These are phyloP conservation scores for Calonectris borealis DNA, from an alignment of 2,113 vertebrate species.

Conservation along the genomic window DNA sequence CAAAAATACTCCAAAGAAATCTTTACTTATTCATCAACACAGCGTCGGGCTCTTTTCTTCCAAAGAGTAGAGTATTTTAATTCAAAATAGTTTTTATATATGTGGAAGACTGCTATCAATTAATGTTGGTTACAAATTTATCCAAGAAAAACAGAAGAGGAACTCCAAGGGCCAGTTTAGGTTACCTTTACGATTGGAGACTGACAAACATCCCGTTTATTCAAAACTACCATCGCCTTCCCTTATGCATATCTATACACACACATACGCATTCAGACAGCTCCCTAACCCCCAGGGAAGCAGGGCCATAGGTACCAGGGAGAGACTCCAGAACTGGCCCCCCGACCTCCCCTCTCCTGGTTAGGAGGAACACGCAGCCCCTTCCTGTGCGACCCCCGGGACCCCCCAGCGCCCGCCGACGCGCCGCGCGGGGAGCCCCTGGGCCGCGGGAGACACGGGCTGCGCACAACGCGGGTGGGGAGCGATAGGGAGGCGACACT, in stretches of 20 bases:
- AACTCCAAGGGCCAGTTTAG: neutral
- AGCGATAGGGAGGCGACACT: neutral
- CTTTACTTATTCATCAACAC: neutral
- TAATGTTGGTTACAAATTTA: neutral
- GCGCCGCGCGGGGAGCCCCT: no score
- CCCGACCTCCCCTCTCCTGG: fast-evolving
- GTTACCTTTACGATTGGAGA: fast-evolving
- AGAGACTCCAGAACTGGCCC: neutral
- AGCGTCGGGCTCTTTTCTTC: neutral
- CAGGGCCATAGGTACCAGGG: fast-evolving
- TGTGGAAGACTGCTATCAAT: neutral
- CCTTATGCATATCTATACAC: fast-evolving
- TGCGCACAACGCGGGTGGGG: neutral
- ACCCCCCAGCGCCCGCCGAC: neutral
- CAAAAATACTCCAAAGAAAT: neutral
- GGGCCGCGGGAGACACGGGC: neutral
- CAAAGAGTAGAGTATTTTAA: neutral
- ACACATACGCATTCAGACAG: neutral
- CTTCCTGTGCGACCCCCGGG: neutral
- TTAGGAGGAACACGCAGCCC: neutral
- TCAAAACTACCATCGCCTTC: neutral
- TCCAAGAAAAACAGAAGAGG: neutral
- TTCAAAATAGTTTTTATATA: neutral
- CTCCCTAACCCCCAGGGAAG: neutral
- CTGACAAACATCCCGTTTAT: neutral